Base-by-base conservation (phyloP, 92 coral and sea anemone genomes). In the Zoanthus sociatus region DNA sequence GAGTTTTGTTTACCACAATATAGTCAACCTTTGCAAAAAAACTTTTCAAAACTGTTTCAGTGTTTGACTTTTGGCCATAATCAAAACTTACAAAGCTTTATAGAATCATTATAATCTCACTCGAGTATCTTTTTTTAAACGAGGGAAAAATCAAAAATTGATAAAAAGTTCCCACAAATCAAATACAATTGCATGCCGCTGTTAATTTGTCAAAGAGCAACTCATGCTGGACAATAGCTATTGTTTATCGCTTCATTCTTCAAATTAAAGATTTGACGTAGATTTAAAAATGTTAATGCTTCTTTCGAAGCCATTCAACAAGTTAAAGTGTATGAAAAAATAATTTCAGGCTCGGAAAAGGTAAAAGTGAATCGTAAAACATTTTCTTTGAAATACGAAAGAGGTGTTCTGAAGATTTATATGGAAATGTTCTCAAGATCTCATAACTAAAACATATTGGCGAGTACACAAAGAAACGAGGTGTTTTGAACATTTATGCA, bases 1-100 rank as follows among this genome's bases (percentile, higher is more conserved):
- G 37, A 16, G 32, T 71, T 83, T 21, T 94, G 94, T 94, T 94
- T 93, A 89, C 81, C 56, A 71, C 90, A 88, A 89, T 81, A 81
- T 81, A 64, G 85, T 42, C 70, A 68, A 81, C 85, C 85, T 63
- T 81, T 81, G 85, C 30, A 55, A 4, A 63, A 63, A 81, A 46
- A 21, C 9, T 37, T 16, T 20, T 68, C 13, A 2, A 44, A 64
- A 63, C 26, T 6, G 12, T 33, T 46, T 9, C 17, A 26, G n/a
- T 33, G 42, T 33, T 33, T 33, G 42, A 56, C 11, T 66, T 53
- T 26, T 9, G 6, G 54, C 54, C 54, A 50, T 7, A 10, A 50
- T 50, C n/a, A 7, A 10, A 50, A 50, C 6, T 7, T 0, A 50
- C 54, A 7, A 50, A 50, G 18, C 13, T 66, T 81, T 21, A 44